Percentiles rank a stretch among this genome's conserved stretches.
These are phyloP conservation scores for Sebastes alutus DNA, from an alignment of 2,797 vertebrate genomes.

Conservation along the genomic window DNA sequence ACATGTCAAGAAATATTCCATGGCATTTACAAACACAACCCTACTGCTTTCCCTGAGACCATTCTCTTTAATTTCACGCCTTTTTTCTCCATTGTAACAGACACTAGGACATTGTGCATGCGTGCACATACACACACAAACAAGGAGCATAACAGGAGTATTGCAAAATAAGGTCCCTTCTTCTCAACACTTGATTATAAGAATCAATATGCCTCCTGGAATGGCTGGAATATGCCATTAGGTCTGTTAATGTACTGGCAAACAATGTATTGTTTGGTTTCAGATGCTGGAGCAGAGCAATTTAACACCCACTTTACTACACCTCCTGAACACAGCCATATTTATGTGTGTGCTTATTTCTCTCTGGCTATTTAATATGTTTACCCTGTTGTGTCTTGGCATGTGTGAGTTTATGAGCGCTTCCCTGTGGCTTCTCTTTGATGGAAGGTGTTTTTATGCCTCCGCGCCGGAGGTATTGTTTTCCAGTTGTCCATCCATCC, in stretches of 20 bases:
- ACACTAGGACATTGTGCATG: neutral
- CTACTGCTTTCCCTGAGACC: neutral
- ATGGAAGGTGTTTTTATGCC: constrained; percentile 8
- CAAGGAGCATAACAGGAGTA: constrained; percentile 17
- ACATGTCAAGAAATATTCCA: constrained; percentile 32
- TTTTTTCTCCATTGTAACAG: constrained; percentile 33
- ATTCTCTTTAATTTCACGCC: constrained; percentile 54
- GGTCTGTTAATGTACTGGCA: constrained; percentile 64
- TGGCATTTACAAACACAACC: constrained; percentile 16
- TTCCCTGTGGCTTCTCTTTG: constrained; percentile 18
- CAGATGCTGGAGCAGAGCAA: constrained; percentile 45
- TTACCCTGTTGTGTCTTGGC: constrained; percentile 28
- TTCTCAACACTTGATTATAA: constrained; percentile 63
- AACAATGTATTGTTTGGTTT: constrained; percentile 64
- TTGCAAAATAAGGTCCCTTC: constrained; percentile 38
- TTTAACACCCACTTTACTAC: constrained; percentile 64
- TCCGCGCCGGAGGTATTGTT: neutral
- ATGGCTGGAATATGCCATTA: constrained; percentile 64
- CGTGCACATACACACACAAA: neutral
- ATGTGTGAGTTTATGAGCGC: constrained; percentile 20
- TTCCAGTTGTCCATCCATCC: neutral
- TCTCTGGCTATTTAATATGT: constrained; percentile 37
- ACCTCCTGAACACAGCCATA: constrained; percentile 37
- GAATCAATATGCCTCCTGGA: constrained; percentile 66
- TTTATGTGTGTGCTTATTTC: constrained; percentile 40